A percentile compares a stretch with the other conserved stretches of the same genome.
These are phyloP conservation scores for Lathronympha strigana DNA, from an alignment of 2,888 invertebrate species.

Conservation along the genomic window DNA sequence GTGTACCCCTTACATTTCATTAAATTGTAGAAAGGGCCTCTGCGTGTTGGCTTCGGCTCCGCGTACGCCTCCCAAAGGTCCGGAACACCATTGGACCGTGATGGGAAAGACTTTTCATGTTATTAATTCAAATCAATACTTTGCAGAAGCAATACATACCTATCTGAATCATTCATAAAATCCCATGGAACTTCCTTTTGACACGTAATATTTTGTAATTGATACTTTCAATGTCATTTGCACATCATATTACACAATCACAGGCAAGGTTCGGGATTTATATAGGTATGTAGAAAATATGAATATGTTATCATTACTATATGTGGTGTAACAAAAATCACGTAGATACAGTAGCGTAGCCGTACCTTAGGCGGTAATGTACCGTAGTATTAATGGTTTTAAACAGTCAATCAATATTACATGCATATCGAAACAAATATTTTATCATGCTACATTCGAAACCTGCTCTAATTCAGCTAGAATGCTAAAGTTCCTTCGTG, in stretches of 20 bases:
- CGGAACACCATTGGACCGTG: no score
- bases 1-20: no score
- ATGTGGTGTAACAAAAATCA: not conserved
- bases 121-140: not conserved
- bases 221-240: not conserved
- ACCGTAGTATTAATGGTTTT: not conserved
- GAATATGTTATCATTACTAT: not conserved
- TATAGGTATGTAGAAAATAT: not conserved
- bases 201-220: not conserved
- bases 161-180: constrained; percentile 13
- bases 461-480: not conserved
- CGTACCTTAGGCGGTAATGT: not conserved
- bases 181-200: constrained; percentile 2
- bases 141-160: not conserved
- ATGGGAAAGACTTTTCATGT: not conserved
- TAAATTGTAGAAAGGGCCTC: no score
- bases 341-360: not conserved
- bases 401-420: not conserved
- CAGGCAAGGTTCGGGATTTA: not conserved
- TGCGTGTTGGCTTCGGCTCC: no score
- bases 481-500: not conserved
- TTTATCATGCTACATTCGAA: not conserved
- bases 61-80: no score
- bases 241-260: not conserved
- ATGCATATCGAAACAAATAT: not conserved